Base-by-base conservation (phyloP, 2,888 invertebrate genomes). In the Thymelicus lineola region DNA sequence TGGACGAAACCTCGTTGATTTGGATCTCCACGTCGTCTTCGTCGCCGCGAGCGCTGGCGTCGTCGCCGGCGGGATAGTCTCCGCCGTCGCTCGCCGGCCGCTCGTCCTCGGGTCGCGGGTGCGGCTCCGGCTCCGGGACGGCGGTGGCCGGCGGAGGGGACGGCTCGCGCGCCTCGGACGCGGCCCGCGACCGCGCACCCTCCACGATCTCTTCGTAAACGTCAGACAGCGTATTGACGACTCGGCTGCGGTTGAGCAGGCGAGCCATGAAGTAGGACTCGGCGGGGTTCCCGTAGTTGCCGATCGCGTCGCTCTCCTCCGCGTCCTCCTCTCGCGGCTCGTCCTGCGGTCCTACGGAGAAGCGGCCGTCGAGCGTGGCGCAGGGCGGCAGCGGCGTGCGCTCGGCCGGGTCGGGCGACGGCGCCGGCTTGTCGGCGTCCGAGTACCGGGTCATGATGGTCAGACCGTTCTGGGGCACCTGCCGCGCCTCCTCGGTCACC, bases 1-100 rank as follows among this genome's bases (percentile, higher is more conserved):
- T 95, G 0, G 96, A 96, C 0, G 96, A 95, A 17, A 96, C 95
- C 83, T 96, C 96, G 83, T 96, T 95, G 74, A 96, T 96, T 86
- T 96, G 96, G 57, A 96, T 95, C 46, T 92, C 87, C 74, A 92
- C 94, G 72, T 88, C 88, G 70, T 86, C 85, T 63, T 65, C 14
- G 42, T 60, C 38, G 55, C 50, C 75, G 77, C 57, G 72, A 45
- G 62, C 72, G 45, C 63, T 28, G 7, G 75, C 77, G 12, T 65
- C 73, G 0, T 74, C 77, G 64, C 68, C 71, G 53, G 38, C 72
- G 36, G 74, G 72, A 72, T 60, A 76, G 70, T 72, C 74, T 63
- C 59, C 61, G 55, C 68, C 72, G 3, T 69, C 68, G 38, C 72
- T 71, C 0, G 73, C 72, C 28, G 76, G 74, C 53, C 71, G 74